Evolutionary conservation across 2,888 invertebrate species (phyloP), one percentile per base, ranked within the genome.

Genomic region (Ceraclea dissimilis): DNA sequence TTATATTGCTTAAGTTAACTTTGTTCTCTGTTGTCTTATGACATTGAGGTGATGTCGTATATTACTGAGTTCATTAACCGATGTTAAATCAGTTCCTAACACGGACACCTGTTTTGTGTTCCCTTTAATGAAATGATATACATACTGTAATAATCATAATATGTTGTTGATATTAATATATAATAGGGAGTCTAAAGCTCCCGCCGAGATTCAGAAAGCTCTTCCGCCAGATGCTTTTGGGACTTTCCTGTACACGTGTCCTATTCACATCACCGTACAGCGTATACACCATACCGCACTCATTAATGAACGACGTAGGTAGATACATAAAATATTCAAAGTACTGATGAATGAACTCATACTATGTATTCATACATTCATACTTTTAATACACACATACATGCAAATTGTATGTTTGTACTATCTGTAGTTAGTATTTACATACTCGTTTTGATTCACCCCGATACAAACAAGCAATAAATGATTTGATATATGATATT

Each of bases 181-280:
- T 8, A 8, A 39, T 13, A 13, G 39, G 39, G 39, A 39, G 39
- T 39, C 39, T 16, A 26, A 49, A 49, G 49, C 21, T 21, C 49
- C 49, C 49, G 54, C 49, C 54, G 43, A 18, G 21, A 13, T 17
- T 13, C 54, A 21, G 26, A 26, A 21, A 43, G 49, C 54, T 33
- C 54, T 54, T 54, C 54, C 54, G 54, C 54, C 54, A 54, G 54
- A 54, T 54, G 54, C 20, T 34, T 16, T n/a, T 8, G 17, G 18
- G 49, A 34, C 54, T 50, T 54, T 54, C 54, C 54, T 50, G 52
- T 31, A 49, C 49, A 49, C 47, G 47, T 47, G 47, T 19, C 17
- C 18, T 20, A 47, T 13, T 19, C 17, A 47, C 16, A 39, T 13
- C 39, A 13, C 16, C 17, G n/a, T n/a, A n/a, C 44, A 16, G 44